phyloP scores from a whole-genome alignment of 2,797 vertebrate species.

The Hybognathus amarus region DNA sequence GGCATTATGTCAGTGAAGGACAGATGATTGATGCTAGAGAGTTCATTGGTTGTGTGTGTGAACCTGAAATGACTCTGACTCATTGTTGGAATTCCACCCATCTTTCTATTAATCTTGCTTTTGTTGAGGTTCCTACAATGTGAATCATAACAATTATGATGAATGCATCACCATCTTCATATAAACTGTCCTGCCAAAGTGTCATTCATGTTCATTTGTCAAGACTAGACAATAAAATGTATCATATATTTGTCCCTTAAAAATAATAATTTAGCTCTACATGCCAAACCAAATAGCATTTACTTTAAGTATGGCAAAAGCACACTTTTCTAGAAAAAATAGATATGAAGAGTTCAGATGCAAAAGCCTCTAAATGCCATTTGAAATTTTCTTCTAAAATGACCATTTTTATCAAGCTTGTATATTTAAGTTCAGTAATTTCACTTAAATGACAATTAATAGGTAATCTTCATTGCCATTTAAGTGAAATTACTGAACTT shows the following conservation, averaged over 20 bases:
- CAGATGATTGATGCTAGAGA: background rate
- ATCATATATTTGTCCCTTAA: too few species aligned
- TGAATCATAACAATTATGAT: slow-evolving; percentile 19
- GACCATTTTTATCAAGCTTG: too few species aligned
- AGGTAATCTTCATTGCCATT: too few species aligned
- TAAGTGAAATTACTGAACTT: too few species aligned
- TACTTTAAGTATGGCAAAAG: background rate
- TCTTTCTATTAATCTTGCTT: slow-evolving; percentile 1
- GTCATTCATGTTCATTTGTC: background rate
- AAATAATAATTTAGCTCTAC: too few species aligned
- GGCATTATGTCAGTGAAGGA: background rate
- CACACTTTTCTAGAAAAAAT: background rate
- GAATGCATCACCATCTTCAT: background rate
- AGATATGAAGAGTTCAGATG: too few species aligned
- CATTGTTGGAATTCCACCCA: slow-evolving; percentile 34
- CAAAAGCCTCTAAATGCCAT: too few species aligned
- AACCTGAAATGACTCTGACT: slow-evolving; percentile 24
- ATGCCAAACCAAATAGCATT: too few species aligned
- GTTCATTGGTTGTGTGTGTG: slow-evolving; percentile 8
- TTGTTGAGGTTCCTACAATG: slow-evolving; percentile 21
- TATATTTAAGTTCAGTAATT: too few species aligned
- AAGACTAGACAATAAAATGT: background rate
- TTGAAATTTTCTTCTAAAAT: too few species aligned
- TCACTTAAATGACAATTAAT: too few species aligned
- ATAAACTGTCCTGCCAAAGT: background rate